Percentiles rank a stretch among this genome's conserved stretches.
Evolutionary conservation across 2,888 invertebrate species (phyloP).

Genomic region (Neocrepidodera transversa): DNA sequence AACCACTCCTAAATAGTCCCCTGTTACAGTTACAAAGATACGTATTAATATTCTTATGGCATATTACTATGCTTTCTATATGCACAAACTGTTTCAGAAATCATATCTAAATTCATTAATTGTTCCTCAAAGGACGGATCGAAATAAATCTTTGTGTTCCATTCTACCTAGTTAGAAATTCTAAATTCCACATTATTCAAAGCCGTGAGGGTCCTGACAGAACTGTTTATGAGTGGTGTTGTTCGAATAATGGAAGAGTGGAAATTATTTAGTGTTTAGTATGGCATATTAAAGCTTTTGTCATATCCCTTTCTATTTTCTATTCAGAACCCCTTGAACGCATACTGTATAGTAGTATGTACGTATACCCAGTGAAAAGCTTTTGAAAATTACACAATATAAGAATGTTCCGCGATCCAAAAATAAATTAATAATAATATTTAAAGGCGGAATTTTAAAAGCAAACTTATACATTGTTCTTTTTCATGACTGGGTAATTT

Average conservation of each 20-base stretch:
- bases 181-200: constrained; percentile 26
- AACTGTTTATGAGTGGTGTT: constrained; percentile 21
- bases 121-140: not conserved
- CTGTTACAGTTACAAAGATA: no score
- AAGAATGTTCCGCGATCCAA: not conserved
- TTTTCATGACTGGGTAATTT: no score
- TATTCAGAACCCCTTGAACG: constrained; percentile 10
- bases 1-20: no score
- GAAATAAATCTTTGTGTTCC: constrained; percentile 7
- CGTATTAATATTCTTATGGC: no score
- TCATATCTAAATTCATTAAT: no score
- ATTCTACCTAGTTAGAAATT: constrained; percentile 14
- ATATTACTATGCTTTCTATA: no score
- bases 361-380: constrained; percentile 5
- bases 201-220: constrained; percentile 23
- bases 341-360: not conserved
- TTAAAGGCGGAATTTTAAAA: no score
- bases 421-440: not conserved
- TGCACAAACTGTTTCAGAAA: no score
- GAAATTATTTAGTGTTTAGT: constrained; percentile 23
- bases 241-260: constrained; percentile 28
- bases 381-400: not conserved
- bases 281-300: constrained; percentile 27
- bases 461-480: no score
- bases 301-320: constrained; percentile 18